Evolutionary conservation across 53 echinoderm and acorn worm species (phyloP), one percentile per base, ranked within the genome.

Genomic region (Echinarachnius parma): DNA sequence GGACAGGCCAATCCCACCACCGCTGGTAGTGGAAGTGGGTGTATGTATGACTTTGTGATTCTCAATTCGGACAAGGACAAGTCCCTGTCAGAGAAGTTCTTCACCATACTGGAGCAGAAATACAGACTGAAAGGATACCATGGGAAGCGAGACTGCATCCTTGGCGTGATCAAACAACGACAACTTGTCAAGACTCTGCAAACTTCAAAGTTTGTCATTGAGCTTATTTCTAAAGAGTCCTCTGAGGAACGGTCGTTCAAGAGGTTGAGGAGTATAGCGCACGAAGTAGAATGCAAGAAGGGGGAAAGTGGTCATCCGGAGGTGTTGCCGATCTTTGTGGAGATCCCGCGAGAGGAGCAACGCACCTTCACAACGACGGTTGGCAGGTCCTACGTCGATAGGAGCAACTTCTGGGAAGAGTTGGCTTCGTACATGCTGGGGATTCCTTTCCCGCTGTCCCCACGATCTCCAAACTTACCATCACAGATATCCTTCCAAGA

Each of bases 71-170:
- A 68, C 33, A 68, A 52, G 33, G 52, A 68, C 50, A 52, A 34
- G 22, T 49, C 20, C 2, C 37, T 68, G 20, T 48, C 32, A 2
- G 34, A 52, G 49, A 30, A 1, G 21, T 68, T 52, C 34, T 68
- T 52, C 10, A 3, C 9, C 2, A 23, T 52, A 22, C 52, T 52
- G 20, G 68, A 68, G 34, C 21, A 16, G n/a, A 49, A 14, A 4
- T 68, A 32, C 24, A 14, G 34, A 24, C 68, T 68, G 34, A 68
- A 68, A 21, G 68, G 68, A 9, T 68, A 68, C 26, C 50, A 34
- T 34, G 52, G 33, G 32, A 49, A 49, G 53, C 68, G 68, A 13
- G 68, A 68, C 26, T 24, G 4, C 1, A 32, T 31, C 11, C 34
- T 52, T 14, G 68, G 68, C 18, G 32, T 33, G 14, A 9, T 34